A percentile compares a stretch with the other conserved stretches of the same genome.
These are phyloP conservation scores for Atrina japonica DNA, from an alignment of 2,888 invertebrate species.

Conservation along the genomic window DNA sequence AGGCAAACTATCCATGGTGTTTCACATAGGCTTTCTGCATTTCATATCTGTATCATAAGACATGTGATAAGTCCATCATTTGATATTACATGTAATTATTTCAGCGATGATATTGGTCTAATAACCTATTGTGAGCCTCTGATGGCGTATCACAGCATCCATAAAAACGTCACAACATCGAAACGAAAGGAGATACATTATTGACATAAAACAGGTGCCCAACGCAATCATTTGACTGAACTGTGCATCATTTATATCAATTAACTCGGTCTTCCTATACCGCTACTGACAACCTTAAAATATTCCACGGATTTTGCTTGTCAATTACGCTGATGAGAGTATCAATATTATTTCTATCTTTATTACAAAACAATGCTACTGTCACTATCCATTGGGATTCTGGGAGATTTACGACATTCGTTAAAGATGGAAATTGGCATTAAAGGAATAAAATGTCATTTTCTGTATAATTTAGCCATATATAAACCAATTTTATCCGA, in stretches of 20 bases:
- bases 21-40: no score
- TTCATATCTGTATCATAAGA: no score
- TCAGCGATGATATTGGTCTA: no score
- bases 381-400: conserved; percentile 35
- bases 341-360: conserved; percentile 47
- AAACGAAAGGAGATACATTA: neutral
- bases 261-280: conserved; percentile 33
- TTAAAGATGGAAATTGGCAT: conserved; percentile 45
- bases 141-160: neutral
- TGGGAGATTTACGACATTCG: conserved; percentile 39
- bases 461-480: conserved; percentile 51
- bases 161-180: neutral
- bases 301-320: conserved; percentile 47
- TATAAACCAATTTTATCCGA: conserved; percentile 41
- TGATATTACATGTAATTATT: no score
- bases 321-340: conserved; percentile 40
- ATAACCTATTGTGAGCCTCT: conserved; percentile 5
- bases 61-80: no score
- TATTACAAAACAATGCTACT: conserved; percentile 34
- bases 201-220: conserved; percentile 18
- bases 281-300: conserved; percentile 41
- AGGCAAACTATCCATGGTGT: no score
- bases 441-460: conserved; percentile 47
- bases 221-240: conserved; percentile 16
- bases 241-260: conserved; percentile 43